A percentile compares a stretch with the other conserved stretches of the same genome.
Conservation (phyloP, 2,888 invertebrate species). For the Tyria jacobaeae region DNA sequence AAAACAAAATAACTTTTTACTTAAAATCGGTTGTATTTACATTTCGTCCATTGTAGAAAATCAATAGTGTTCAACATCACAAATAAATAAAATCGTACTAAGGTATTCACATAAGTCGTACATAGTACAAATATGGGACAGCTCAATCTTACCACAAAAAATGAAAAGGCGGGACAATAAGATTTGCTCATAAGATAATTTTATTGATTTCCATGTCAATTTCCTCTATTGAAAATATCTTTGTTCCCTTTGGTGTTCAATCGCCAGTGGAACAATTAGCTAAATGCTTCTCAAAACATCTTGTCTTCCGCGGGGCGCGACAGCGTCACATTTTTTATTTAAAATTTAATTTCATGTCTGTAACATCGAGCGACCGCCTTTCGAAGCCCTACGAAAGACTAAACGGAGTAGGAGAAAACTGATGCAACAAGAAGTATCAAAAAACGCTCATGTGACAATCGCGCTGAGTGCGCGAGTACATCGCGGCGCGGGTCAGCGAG, state of each 20-base stretch:
- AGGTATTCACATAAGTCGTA: conserved; percentile 83
- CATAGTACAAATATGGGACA: conserved; percentile 81
- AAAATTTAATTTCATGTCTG: conserved; percentile 8
- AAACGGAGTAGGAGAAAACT: conserved; percentile 65
- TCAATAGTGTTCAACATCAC: conserved; percentile 86
- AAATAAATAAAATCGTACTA: conserved; percentile 86
- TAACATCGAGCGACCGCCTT: conserved; percentile 31
- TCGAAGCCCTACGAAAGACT: conserved; percentile 68
- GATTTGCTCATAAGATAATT: conserved; percentile 75
- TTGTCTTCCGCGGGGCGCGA: conserved; percentile 48
- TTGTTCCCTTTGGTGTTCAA: conserved; percentile 75
- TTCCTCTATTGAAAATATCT: conserved; percentile 65
- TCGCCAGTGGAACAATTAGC: conserved; percentile 70
- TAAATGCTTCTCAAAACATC: conserved; percentile 71
- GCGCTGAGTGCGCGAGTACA: conserved; percentile 59
- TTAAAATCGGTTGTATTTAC: conserved; percentile 87
- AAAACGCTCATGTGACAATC: conserved; percentile 61
- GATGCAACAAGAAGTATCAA: conserved; percentile 71
- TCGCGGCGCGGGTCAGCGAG: conserved; percentile 51
- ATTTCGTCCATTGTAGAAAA: conserved; percentile 86
- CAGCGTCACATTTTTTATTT: conserved; percentile 29
- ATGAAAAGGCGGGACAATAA: conserved; percentile 81
- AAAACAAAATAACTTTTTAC: conserved; percentile 86
- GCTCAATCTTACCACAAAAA: conserved; percentile 78
- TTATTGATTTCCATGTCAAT: conserved; percentile 76